Evolutionary conservation across 2,797 vertebrate species (phyloP), one percentile per base, ranked within the genome.

Genomic region (Falco naumanni): DNA sequence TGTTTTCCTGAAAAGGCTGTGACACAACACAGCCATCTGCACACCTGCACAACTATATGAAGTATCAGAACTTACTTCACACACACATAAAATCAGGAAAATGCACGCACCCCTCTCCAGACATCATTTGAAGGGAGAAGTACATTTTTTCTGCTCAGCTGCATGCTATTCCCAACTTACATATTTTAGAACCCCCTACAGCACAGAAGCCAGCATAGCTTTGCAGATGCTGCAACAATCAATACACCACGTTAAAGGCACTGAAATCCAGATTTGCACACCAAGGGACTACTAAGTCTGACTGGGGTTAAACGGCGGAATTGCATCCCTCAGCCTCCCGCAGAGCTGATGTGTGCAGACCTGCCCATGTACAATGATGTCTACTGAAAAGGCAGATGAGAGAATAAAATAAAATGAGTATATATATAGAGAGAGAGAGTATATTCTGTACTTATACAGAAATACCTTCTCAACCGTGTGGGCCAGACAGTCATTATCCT

Each of bases 21-120:
- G 70, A 92, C 71, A 74, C 37, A 64, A 84, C 9, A 79, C 24
- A 16, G 45, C 83, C 64, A 57, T 16, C n/a, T 53, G 79, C 47
- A 85, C 71, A 80, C 90, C 95, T 71, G 81, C 34, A 68, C 68
- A 84, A 90, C 60, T 48, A 90, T 77, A 66, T 71, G 51, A 80
- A 85, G 56, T n/a, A 66, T 33, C 51, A 66, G 84, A 70, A 83
- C 72, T 77, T 77, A 87, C 48, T 70, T 87, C 84, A 78, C 28
- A 37, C 20, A 45, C 61, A 33, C 57, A 39, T 57, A 72, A 95
- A 72, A 95, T 76, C 87, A 91, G 54, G 37, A 45, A 50, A 91
- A 87, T 1, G 6, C 26, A 13, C 39, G 53, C 66, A 74, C 37
- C 25, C 60, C 17, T 68, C 93, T 85, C 39, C 72, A 89, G 71